Base-by-base conservation (phyloP, 2,113 vertebrate species). In the Baryphthengus martii region DNA sequence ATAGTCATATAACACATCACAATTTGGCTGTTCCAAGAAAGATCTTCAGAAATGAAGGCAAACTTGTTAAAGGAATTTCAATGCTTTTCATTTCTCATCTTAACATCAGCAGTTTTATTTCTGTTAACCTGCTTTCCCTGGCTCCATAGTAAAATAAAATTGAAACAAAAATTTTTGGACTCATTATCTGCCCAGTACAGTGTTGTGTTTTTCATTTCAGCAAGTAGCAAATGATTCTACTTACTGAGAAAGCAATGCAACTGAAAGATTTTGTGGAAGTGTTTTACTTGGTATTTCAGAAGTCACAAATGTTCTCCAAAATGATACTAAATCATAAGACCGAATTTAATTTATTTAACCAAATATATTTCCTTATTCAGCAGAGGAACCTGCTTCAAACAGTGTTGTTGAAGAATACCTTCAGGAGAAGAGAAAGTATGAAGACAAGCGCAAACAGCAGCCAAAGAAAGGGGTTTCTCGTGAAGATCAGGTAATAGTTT, bases 331-430 rank as follows among this genome's bases (percentile, higher is more conserved):
- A 87, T 80, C 75, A 90, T 66, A 65, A 67, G 94, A 24, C 28
- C 52, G 50, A 75, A 76, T 70, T 72, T 65, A n/a, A 24, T 86
- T 90, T 55, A 52, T 88, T 77, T 71, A 93, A 85, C 40, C 79
- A 73, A 81, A 12, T 80, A 39, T 39, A 3, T 95, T 85, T 94
- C 67, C 66, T 90, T 96, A 81, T 95, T 59, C 92, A 98, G 98
- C 76, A 74, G 98, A 98, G 28, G 97, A 97, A 68, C 92, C 96
- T 84, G 95, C 98, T 33, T 72, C 97, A 61, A 99, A 95, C 40
- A 98, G 98, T 84, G 98, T 99, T 53, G 95, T 99, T 94, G 98
- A 98, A 25, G 99, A 99, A 95, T 99, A 99, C 74, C 97, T 99
- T 89, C 98, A 99, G 95, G 98, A 98, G 92, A 98, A 98, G 56